Evolutionary conservation across 2,113 vertebrate genomes (phyloP), one percentile per base, ranked within the genome.

Genomic region (Lepus americanus): DNA sequence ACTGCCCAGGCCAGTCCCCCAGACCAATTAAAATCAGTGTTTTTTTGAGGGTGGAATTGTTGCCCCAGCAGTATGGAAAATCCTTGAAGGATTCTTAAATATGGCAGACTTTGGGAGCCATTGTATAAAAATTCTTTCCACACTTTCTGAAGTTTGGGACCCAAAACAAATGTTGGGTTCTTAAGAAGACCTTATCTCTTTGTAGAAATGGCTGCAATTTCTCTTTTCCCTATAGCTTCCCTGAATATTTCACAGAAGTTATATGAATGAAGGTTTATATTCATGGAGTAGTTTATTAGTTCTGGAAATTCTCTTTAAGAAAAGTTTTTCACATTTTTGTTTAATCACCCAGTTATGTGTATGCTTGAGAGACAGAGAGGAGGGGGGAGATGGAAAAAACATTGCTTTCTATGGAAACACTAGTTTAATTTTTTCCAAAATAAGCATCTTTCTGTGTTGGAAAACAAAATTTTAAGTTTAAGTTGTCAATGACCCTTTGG

Each of bases 391-490:
- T 91, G 66, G 76, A 73, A 36, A 83, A 93, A 80, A 36, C 20
- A 36, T 61, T 90, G 19, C 64, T 84, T 92, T 89, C 55, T 73
- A 74, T 31, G 72, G 39, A 90, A 78, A 74, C 49, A 64, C 19
- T 86, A 87, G 6, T 86, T 64, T 80, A 59, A 72, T 76, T 90
- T 36, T 67, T 81, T 36, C 22, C 22, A 23, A 51, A 89, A 84
- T 22, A 85, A 85, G 23, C 79, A 33, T 87, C 82, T 95, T 67
- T 16, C 61, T 87, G 1, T 76, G 17, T 63, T 76, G 27, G 59
- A 86, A 94, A 66, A 94, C 31, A 94, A 61, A 93, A 89, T 79
- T 94, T 88, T 67, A 96, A 89, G 86, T 82, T 94, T 51, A 74
- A 96, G 83, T 94, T 61, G 73, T 49, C 2, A 10, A 53, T 95